Evolutionary conservation across 2,797 vertebrate species (phyloP), one percentile per base, ranked within the genome.

Genomic region (Cossypha caffra): DNA sequence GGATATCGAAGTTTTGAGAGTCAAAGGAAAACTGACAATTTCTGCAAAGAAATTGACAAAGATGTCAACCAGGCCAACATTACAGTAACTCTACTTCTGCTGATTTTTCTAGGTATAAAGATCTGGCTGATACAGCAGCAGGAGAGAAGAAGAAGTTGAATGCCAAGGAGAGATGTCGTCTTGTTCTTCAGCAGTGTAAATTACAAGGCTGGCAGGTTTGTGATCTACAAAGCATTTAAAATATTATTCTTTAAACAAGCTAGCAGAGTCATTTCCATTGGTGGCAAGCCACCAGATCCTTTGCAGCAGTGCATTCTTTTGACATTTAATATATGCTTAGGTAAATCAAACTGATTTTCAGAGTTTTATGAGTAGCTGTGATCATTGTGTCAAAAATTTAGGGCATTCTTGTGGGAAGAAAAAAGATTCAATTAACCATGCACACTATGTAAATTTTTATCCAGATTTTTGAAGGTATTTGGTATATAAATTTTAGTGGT

Each of bases 181-280:
- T 98, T 58, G 97, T 99, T 90, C 98, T 99, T 84, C 99, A 99
- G 83, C 98, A 98, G 86, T 99, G 98, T 94, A 98, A 98, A 96
- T 98, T 99, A 72, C 99, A 99, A 94, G 99, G 99, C 95, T 99
- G 99, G 99, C 99, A 99, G 99, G 98, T 99, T 89, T 95, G 98
- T 98, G 93, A 93, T 88, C 78, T 48, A 87, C 55, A 83, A 67
- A 69, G 79, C 87, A 96, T 75, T 75, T 90, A 67, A 97, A 90
- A 78, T 85, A 71, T 77, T 73, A 64, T 72, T 58, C 86, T 93
- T 93, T 91, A 83, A 89, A 92, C 74, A 83, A 72, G 80, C 37
- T 38, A 38, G 37, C 95, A 85, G 94, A 95, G 90, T 97, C 91
- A 97, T 64, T 95, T 88, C 77, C 57, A 66, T 52, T 85, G 68